Conservation (phyloP, 1,140 invertebrate species). For the Mylabris phalerata region DNA sequence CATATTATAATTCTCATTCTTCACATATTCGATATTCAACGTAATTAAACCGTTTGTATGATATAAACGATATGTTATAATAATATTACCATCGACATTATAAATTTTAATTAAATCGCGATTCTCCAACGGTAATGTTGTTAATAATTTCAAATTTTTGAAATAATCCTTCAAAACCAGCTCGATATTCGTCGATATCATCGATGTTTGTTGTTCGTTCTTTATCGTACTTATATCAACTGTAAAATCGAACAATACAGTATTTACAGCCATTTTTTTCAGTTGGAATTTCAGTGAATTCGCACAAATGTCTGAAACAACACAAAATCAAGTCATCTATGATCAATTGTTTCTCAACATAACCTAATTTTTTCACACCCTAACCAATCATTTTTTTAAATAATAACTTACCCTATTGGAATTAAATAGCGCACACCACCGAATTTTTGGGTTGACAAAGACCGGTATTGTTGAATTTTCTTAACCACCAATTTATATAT, state of each 20-base stretch:
- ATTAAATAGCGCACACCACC: too few relatives aligned
- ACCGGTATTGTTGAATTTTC: too few relatives aligned
- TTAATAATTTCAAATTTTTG: conserved; percentile 56
- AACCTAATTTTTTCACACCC: too few relatives aligned
- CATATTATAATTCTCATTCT: conserved; percentile 62
- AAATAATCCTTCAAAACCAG: conserved; percentile 62
- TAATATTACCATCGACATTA: conserved; percentile 57
- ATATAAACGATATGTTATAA: conserved; percentile 65
- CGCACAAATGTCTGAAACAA: too few relatives aligned
- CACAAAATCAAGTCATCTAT: too few relatives aligned
- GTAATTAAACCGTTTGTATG: conserved; percentile 61
- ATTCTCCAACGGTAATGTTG: conserved; percentile 49
- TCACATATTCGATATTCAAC: conserved; percentile 74
- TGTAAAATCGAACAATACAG: conserved; percentile 72
- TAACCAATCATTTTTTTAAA: too few relatives aligned
- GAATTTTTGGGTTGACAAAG: too few relatives aligned
- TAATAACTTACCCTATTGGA: too few relatives aligned
- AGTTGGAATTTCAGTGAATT: background rate
- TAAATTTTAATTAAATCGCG: conserved; percentile 61
- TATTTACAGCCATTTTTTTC: conserved; percentile 67
- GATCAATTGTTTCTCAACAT: too few relatives aligned
- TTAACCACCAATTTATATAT: too few relatives aligned
- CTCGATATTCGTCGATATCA: conserved; percentile 57
- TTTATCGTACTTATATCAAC: conserved; percentile 59
- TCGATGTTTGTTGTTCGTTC: conserved; percentile 57